Conservation (phyloP, 2,113 vertebrate genomes). For the Macrotus californicus region DNA sequence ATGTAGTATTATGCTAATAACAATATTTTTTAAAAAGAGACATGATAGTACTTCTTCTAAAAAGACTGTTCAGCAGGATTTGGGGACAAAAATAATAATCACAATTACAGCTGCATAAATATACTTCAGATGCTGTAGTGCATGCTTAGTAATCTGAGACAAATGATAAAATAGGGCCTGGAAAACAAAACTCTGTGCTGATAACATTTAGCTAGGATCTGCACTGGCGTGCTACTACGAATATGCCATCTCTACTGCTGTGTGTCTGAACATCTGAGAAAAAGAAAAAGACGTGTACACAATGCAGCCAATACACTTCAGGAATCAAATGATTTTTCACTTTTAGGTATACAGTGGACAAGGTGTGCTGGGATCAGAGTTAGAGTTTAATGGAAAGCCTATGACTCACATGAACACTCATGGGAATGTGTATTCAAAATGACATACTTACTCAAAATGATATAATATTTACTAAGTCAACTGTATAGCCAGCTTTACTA, state of each 20-base stretch:
- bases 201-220: slow-evolving; percentile 5
- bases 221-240: neutral
- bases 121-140: neutral
- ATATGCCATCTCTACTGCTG: neutral
- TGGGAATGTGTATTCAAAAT: neutral
- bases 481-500: neutral
- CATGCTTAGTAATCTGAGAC: slow-evolving; percentile 47
- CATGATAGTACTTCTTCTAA: slow-evolving; percentile 48
- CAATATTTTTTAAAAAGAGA: neutral
- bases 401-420: neutral
- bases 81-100: slow-evolving; percentile 7
- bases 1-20: slow-evolving; percentile 41
- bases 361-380: neutral
- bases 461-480: neutral
- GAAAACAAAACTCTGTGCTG: neutral
- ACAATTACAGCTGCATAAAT: slow-evolving; percentile 45
- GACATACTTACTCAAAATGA: neutral
- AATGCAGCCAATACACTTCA: neutral
- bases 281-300: neutral
- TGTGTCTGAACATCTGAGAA: neutral
- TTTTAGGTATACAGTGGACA: neutral
- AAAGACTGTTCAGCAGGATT: slow-evolving; percentile 38
- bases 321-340: neutral
- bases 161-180: neutral
- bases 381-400: slow-evolving; percentile 1